Evolutionary conservation across 2,113 vertebrate species (phyloP), one percentile per base, ranked within the genome.

Genomic region (Sylvietta virens): DNA sequence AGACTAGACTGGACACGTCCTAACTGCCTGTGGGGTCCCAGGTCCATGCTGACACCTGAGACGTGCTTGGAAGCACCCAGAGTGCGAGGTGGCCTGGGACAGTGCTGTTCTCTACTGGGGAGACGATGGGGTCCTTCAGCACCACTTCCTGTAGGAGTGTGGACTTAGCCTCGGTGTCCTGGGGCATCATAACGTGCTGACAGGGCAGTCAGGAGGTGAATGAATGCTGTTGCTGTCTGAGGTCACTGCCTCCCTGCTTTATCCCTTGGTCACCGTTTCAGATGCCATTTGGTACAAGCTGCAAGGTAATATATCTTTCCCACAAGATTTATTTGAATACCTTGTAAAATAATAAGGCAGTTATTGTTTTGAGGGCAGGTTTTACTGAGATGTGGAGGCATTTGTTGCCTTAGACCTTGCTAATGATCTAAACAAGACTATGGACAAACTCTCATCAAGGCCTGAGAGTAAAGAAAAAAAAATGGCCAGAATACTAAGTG

Each of bases 21-120:
- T 12, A 4, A 1, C 39, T 58, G 61, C 66, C 40, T 0, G 0
- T 51, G 21, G 57, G 18, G 30, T 73, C 24, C 31, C 50, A 22
- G 37, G 21, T 77, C 37, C 0, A 0, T 73, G 84, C 67, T 60
- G 70, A 27, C 54, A 51, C 40, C 62, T 60, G 66, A 26, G 54
- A 22, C 0, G 0, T 54, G n/a, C 17, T 26, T 35, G 61, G 62
- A 37, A 79, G 60, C 82, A 58, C 47, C 27, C 0, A 1, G 47
- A 45, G 33, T 6, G 31, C 1, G 2, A 0, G 20, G 56, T n/a
- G 37, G 12, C n/a, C 20, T 35, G 44, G 30, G 17, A 27, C 47
- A 16, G 28, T n/a, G 61, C 47, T 53, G 33, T 7, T 67, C 28
- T 66, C 11, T 50, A 0, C 3, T 3, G 28, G 28, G 33, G 39